Percentiles rank a stretch among this genome's conserved stretches.
Conservation (phyloP, 2,797 vertebrate genomes). For the Lacerta viridis region DNA sequence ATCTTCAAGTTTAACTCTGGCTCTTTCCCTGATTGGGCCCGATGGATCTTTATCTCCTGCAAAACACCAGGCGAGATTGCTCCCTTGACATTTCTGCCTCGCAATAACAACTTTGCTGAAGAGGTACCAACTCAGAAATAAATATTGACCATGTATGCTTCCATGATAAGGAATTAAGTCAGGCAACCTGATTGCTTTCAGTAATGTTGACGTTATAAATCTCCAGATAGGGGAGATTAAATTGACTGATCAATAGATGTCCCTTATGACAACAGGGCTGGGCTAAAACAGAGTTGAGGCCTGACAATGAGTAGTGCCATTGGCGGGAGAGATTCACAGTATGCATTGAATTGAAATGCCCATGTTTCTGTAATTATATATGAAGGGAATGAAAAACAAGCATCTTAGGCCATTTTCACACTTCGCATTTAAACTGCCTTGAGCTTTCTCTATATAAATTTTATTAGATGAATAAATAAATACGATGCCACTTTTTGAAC, state of each 20-base stretch:
- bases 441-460: too few species aligned
- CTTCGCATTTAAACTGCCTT: too few species aligned
- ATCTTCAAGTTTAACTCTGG: neutral
- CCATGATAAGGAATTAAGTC: neutral
- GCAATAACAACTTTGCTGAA: neutral
- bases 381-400: neutral
- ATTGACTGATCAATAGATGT: constrained; percentile 36
- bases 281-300: neutral
- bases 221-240: constrained; percentile 28
- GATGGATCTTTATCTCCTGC: neutral
- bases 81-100: constrained; percentile 14
- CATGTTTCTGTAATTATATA: neutral
- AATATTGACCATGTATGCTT: constrained; percentile 22
- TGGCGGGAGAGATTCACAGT: neutral
- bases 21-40: neutral
- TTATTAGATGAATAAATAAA: too few species aligned
- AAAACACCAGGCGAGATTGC: neutral
- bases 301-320: neutral
- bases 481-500: too few species aligned
- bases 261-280: neutral
- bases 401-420: too few species aligned
- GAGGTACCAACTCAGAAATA: constrained; percentile 21
- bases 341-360: neutral
- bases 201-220: constrained; percentile 38
- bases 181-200: constrained; percentile 33